phyloP scores from a whole-genome alignment of 1,140 invertebrate species.

The Drusus annulatus region DNA sequence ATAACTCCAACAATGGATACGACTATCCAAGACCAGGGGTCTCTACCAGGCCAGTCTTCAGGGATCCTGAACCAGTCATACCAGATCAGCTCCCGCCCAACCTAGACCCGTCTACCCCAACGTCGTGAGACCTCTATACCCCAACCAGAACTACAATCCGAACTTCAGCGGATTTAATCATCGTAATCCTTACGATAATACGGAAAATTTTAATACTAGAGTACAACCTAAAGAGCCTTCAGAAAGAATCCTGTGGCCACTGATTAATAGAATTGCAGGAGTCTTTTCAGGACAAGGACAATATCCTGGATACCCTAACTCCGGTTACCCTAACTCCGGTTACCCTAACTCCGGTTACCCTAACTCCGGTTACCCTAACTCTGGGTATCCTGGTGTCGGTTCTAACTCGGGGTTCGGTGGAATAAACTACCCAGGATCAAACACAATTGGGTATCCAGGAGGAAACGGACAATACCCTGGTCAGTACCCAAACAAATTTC shows the following conservation, averaged over 20 bases:
- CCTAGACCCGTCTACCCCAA: conserved; percentile 43
- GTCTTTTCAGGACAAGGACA: conserved; percentile 27
- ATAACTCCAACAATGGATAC: conserved; percentile 34
- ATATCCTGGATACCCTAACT: not conserved
- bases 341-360: no score
- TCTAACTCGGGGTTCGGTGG: no score
- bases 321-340: no score
- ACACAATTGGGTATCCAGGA: conserved; percentile 48
- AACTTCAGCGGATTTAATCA: not conserved
- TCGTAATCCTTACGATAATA: conserved; percentile 14
- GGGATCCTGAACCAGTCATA: conserved; percentile 25
- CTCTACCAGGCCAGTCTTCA: conserved; percentile 35
- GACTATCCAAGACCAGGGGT: conserved; percentile 49
- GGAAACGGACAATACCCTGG: conserved; percentile 46
- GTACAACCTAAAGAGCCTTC: conserved; percentile 27
- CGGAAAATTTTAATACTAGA: conserved; percentile 4
- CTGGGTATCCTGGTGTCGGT: no score
- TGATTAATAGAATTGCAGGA: conserved; percentile 44
- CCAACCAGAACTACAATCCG: not conserved
- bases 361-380: no score
- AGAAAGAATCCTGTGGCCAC: conserved; percentile 50
- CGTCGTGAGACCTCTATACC: not conserved
- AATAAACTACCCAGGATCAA: conserved; percentile 15
- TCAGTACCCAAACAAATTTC: conserved; percentile 51
- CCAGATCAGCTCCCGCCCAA: conserved; percentile 8